These are phyloP conservation scores for Strigops habroptila DNA, from an alignment of 2,113 vertebrate species.

Conservation along the genomic window DNA sequence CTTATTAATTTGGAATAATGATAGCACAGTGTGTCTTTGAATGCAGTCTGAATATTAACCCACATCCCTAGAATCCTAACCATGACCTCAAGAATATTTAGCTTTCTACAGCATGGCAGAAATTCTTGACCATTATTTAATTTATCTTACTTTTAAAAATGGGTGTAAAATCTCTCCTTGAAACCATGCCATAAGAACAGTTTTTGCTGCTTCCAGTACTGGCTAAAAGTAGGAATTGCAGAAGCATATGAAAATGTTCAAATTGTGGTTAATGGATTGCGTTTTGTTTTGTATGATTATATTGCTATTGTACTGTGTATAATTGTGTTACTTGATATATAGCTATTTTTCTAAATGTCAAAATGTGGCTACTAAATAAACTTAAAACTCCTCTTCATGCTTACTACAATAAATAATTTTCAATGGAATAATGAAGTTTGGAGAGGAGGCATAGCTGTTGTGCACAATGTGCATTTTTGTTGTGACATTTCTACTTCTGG, in stretches of 20 bases:
- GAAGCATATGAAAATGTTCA: conserved; percentile 26
- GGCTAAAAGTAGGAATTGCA: background rate
- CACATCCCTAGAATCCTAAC: background rate
- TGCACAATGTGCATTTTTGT: background rate
- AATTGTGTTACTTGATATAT: conserved; percentile 34
- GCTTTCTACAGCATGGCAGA: background rate
- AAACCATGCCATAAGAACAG: background rate
- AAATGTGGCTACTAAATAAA: conserved; percentile 28
- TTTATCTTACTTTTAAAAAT: background rate
- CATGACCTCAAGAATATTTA: background rate
- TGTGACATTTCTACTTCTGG: background rate
- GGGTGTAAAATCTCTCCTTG: background rate
- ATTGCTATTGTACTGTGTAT: background rate
- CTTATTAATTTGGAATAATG: background rate
- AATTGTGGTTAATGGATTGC: background rate
- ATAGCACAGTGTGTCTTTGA: background rate
- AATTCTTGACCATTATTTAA: background rate
- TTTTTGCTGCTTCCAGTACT: background rate
- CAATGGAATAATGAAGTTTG: background rate
- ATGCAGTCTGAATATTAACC: background rate
- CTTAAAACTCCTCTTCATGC: conserved; percentile 1
- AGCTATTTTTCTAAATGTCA: conserved; percentile 50
- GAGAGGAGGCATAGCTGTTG: background rate
- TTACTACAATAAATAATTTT: conserved; percentile 16
- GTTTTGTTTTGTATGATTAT: conserved; percentile 17